Conservation (phyloP, 2,888 invertebrate species). For the Caenorhabditis wallacei region DNA sequence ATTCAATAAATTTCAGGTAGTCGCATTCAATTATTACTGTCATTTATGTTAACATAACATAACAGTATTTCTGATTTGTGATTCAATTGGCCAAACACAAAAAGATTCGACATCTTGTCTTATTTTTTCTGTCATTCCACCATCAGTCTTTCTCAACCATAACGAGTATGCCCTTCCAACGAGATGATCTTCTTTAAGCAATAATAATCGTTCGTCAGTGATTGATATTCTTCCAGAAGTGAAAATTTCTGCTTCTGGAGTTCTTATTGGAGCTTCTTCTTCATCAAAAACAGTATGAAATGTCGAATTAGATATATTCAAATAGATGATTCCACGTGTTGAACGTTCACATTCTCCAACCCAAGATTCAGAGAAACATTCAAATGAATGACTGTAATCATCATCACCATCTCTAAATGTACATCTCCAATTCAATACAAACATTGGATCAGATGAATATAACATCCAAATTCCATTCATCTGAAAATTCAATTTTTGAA, state of each 20-base stretch:
- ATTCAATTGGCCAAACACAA: slow-evolving; percentile 72
- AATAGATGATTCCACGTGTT: slow-evolving; percentile 53
- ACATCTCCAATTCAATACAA: slow-evolving; percentile 71
- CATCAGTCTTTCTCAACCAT: slow-evolving; percentile 67
- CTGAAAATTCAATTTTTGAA: slow-evolving; percentile 40
- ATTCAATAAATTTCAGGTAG: slow-evolving; percentile 70
- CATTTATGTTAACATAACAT: slow-evolving; percentile 77
- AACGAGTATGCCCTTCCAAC: slow-evolving; percentile 73
- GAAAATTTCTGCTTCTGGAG: slow-evolving; percentile 67
- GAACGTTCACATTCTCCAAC: slow-evolving; percentile 72
- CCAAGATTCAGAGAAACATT: slow-evolving; percentile 71
- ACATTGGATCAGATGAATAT: slow-evolving; percentile 73
- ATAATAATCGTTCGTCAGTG: slow-evolving; percentile 48
- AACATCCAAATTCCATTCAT: slow-evolving; percentile 73
- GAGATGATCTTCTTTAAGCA: slow-evolving; percentile 69
- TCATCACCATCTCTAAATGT: slow-evolving; percentile 60
- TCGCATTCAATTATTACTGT: slow-evolving; percentile 83
- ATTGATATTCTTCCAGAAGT: slow-evolving; percentile 65
- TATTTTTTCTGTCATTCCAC: slow-evolving; percentile 51
- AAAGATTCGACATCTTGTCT: slow-evolving; percentile 59
- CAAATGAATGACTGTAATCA: slow-evolving; percentile 54
- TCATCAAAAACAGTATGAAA: slow-evolving; percentile 62
- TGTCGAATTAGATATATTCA: slow-evolving; percentile 49
- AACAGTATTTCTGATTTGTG: slow-evolving; percentile 65
- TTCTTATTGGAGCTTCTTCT: slow-evolving; percentile 62